Base-by-base conservation (phyloP, 2,113 vertebrate genomes). In the Osmerus mordax region DNA sequence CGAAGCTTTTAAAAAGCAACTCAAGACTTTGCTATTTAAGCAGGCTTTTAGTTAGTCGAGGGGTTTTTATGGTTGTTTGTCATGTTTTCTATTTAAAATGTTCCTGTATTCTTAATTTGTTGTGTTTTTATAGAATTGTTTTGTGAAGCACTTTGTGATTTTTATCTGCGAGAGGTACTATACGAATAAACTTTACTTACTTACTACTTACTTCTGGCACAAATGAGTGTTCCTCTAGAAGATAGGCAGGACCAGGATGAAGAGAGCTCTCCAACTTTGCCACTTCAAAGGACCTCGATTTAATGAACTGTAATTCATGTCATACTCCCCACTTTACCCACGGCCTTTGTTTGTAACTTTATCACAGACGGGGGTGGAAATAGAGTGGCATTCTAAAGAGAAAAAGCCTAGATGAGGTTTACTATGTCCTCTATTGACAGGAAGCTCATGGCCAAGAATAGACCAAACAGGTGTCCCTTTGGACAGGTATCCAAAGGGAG, bases 201-300 rank as follows among this genome's bases (percentile, higher is more conserved):
- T 28, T 28, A 28, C 25, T 28, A 28, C 25, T 28, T 28, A 28
- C 2, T 28, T 28, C 23, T 60, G 21, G 21, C 58, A 60, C 11
- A 60, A 23, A 13, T 23, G 19, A 21, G 58, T 60, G 58, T 3
- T 25, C 23, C 58, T 60, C 23, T 7, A 60, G 9, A 8, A 21
- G 58, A 23, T 13, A 60, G 58, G 21, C 11, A 23, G 56, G 56
- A 21, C 58, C 56, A 59, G 19, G 21, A 59, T n/a, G 56, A 59
- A 21, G n/a, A 21, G 7, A 59, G 56, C 7, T 61, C 53, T 21
- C 52, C 18, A 9, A 52, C 54, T 18, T 51, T n/a, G 52, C 21
- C n/a, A 51, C 19, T 56, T 73, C 8, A 75, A 69, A 69, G 32
- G 62, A 55, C 67, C 58, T 14, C 9, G 9, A 60, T 13, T 21